phyloP scores from a whole-genome alignment of 1,140 invertebrate species.

The Ips nitidus region DNA sequence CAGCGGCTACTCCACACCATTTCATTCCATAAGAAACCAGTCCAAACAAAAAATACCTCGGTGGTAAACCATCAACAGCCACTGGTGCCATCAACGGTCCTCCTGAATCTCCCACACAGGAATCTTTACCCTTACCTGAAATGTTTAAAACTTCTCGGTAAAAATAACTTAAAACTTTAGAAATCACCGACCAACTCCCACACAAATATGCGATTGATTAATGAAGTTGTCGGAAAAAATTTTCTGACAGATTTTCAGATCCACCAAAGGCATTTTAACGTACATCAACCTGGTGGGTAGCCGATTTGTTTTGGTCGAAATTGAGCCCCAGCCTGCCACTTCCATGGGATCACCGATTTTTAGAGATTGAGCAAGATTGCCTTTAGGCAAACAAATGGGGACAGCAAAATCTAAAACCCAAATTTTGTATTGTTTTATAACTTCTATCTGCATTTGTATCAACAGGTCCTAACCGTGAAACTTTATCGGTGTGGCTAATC shows the following conservation, averaged over 20 bases:
- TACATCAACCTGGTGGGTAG: conserved; percentile 31
- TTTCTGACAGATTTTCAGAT: not conserved
- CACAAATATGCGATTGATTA: conserved; percentile 20
- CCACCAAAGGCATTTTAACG: conserved; percentile 30
- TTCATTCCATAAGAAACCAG: conserved; percentile 68
- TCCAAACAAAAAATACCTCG: conserved; percentile 75
- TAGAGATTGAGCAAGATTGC: conserved; percentile 7
- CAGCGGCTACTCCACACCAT: conserved; percentile 65
- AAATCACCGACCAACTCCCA: conserved; percentile 3
- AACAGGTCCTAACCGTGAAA: conserved; percentile 46
- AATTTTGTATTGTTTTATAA: conserved; percentile 3
- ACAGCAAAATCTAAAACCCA: conserved; percentile 37
- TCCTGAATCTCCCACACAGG: conserved; percentile 74
- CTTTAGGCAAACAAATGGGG: conserved; percentile 38
- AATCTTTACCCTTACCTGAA: conserved; percentile 59
- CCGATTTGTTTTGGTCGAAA: conserved; percentile 1
- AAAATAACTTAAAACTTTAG: no score
- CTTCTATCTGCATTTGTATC: no score
- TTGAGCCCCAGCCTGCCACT: conserved; percentile 37
- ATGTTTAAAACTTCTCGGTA: no score
- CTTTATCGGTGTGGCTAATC: conserved; percentile 51
- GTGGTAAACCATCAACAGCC: conserved; percentile 53
- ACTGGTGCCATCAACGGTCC: conserved; percentile 66
- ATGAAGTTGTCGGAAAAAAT: conserved; percentile 10
- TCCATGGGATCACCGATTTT: conserved; percentile 3